These are phyloP conservation scores for Lipophrys pholis DNA, from an alignment of 2,113 vertebrate genomes.

Conservation along the genomic window DNA sequence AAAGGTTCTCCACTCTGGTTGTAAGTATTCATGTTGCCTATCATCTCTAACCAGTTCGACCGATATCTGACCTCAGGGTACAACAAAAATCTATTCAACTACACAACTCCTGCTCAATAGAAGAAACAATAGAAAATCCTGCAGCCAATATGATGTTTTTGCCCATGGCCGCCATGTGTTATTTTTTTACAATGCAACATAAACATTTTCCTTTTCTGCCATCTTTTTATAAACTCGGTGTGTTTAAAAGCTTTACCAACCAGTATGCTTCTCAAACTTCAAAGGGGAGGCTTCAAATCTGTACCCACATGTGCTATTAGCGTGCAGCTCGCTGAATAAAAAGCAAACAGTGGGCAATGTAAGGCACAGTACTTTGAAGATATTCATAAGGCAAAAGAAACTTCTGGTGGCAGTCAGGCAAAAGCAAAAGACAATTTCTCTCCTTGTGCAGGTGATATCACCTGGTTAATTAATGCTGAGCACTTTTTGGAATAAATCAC, in stretches of 20 bases:
- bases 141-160: too few species aligned
- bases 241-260: neutral
- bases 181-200: neutral
- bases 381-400: slow-evolving; percentile 27
- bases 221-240: neutral
- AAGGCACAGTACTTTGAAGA: slow-evolving; percentile 33
- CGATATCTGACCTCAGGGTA: too few species aligned
- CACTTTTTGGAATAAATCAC: too few species aligned
- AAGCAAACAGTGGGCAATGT: slow-evolving; percentile 20
- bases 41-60: too few species aligned
- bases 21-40: too few species aligned
- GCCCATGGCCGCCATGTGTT: too few species aligned
- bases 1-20: too few species aligned
- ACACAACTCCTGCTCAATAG: too few species aligned
- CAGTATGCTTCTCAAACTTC: slow-evolving; percentile 21
- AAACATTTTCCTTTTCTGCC: neutral
- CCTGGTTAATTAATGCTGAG: slow-evolving; percentile 45
- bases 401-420: neutral
- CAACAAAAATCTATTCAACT: too few species aligned
- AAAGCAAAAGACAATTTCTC: slow-evolving; percentile 17
- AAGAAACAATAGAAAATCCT: too few species aligned
- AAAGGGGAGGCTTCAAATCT: slow-evolving; percentile 29
- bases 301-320: slow-evolving; percentile 29
- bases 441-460: slow-evolving; percentile 25
- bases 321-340: slow-evolving; percentile 25